Evolutionary conservation across 2,888 invertebrate genomes (phyloP).

Genomic region (Agonopterix subpropinquella): DNA sequence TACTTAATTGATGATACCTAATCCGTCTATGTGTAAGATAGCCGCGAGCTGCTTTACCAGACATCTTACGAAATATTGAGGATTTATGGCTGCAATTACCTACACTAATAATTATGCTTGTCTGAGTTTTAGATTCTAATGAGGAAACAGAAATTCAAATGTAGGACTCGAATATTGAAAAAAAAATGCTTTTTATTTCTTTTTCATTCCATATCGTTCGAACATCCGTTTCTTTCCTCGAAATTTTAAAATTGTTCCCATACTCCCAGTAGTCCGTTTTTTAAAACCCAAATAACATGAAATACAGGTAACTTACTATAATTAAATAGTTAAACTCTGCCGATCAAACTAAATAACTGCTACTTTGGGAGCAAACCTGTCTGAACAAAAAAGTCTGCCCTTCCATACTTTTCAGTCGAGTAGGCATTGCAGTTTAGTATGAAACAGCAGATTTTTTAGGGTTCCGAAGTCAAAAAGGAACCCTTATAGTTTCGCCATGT

Average conservation of each 20-base stretch:
- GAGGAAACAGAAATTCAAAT: background rate
- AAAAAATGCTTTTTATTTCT: too few relatives aligned
- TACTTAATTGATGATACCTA: constrained; percentile 26
- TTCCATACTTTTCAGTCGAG: too few relatives aligned
- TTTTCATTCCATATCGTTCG: too few relatives aligned
- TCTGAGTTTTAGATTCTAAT: background rate
- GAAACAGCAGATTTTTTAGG: too few relatives aligned
- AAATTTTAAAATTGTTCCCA: too few relatives aligned
- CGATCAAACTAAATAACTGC: too few relatives aligned
- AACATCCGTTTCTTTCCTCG: background rate
- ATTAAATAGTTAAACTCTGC: background rate
- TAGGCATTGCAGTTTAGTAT: too few relatives aligned
- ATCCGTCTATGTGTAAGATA: background rate
- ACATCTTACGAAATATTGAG: constrained; percentile 6
- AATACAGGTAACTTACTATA: background rate
- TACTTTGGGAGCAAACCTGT: too few relatives aligned
- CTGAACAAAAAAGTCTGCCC: too few relatives aligned
- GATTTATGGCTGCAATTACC: constrained; percentile 12
- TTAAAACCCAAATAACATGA: background rate
- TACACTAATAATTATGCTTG: background rate
- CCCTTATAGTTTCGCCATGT: too few relatives aligned
- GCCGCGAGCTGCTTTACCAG: constrained; percentile 8
- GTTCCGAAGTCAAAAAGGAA: too few relatives aligned
- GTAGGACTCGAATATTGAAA: background rate
- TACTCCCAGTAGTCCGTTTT: too few relatives aligned